These are phyloP conservation scores for Esox niger DNA, from an alignment of 2,113 vertebrate species.

Conservation along the genomic window DNA sequence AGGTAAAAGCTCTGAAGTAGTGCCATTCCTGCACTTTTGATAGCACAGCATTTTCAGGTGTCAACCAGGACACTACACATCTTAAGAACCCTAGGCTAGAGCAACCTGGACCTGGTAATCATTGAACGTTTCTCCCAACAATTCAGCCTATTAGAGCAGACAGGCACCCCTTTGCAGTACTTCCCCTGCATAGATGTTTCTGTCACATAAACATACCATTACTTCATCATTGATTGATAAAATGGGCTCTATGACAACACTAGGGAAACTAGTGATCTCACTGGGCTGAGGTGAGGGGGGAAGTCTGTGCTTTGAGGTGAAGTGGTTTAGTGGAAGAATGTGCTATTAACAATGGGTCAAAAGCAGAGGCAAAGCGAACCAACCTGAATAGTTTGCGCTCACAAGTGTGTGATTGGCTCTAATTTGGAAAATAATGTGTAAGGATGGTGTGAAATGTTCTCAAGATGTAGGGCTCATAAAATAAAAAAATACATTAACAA, in stretches of 20 bases:
- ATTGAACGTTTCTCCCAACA: constrained; percentile 29
- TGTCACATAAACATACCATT: constrained; percentile 24
- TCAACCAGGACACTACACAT: constrained; percentile 24
- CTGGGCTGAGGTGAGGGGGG: constrained; percentile 27
- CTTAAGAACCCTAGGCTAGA: constrained; percentile 20
- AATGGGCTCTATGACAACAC: constrained; percentile 6
- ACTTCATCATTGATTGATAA: constrained; percentile 39
- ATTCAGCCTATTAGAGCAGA: constrained; percentile 10
- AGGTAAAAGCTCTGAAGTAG: constrained; percentile 26
- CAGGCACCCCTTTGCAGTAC: constrained; percentile 15
- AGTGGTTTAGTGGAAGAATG: constrained; percentile 59
- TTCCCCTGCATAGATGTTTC: constrained; percentile 30
- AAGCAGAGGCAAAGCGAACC: constrained; percentile 14
- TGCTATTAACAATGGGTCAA: constrained; percentile 35
- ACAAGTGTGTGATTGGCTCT: constrained; percentile 43
- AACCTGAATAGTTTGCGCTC: constrained; percentile 28
- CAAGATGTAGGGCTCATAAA: no score
- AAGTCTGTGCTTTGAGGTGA: constrained; percentile 62
- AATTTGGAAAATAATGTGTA: constrained; percentile 26
- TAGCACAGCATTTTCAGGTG: constrained; percentile 15
- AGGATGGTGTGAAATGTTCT: constrained; percentile 32
- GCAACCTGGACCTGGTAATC: constrained; percentile 45
- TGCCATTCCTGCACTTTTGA: constrained; percentile 15
- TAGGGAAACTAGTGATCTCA: constrained; percentile 38
- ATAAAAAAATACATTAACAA: no score